Conservation (phyloP, 2,113 vertebrate genomes). For the Hemibagrus wyckioides region DNA sequence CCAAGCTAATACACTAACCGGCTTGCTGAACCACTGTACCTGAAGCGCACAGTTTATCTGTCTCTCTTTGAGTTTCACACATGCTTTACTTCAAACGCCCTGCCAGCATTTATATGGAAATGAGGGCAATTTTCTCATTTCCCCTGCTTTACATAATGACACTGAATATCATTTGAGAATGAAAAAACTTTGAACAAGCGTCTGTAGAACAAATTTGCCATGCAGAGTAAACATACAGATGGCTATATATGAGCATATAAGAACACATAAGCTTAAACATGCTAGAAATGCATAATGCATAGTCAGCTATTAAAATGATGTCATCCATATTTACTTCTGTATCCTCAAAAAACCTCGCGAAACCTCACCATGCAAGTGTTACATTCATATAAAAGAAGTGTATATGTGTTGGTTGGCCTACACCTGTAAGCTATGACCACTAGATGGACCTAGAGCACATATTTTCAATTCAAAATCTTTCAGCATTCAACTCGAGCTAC, state of each 20-base stretch:
- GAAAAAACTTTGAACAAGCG: neutral
- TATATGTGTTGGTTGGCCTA: neutral
- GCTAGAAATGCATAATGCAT: neutral
- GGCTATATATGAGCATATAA: neutral
- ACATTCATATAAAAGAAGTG: neutral
- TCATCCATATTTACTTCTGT: neutral
- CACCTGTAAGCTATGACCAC: slow-evolving; percentile 13
- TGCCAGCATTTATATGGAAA: slow-evolving; percentile 33
- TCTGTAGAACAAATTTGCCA: slow-evolving; percentile 6
- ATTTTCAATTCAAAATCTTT: neutral
- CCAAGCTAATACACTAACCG: neutral
- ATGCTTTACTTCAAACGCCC: slow-evolving; percentile 27
- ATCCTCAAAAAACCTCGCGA: neutral
- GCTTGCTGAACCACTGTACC: neutral
- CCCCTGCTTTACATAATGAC: slow-evolving; percentile 43
- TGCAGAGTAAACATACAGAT: slow-evolving; percentile 10
- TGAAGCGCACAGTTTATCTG: slow-evolving; percentile 14
- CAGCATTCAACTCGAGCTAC: slow-evolving; percentile 1
- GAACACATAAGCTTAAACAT: neutral
- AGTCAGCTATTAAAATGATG: neutral
- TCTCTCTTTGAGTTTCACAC: neutral
- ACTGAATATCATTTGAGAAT: slow-evolving; percentile 37
- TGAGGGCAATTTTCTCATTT: slow-evolving; percentile 40
- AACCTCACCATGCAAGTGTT: neutral
- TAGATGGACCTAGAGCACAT: slow-evolving; percentile 48